Base-by-base conservation (phyloP, 2,888 invertebrate species). In the Pseudococcus longispinus region DNA sequence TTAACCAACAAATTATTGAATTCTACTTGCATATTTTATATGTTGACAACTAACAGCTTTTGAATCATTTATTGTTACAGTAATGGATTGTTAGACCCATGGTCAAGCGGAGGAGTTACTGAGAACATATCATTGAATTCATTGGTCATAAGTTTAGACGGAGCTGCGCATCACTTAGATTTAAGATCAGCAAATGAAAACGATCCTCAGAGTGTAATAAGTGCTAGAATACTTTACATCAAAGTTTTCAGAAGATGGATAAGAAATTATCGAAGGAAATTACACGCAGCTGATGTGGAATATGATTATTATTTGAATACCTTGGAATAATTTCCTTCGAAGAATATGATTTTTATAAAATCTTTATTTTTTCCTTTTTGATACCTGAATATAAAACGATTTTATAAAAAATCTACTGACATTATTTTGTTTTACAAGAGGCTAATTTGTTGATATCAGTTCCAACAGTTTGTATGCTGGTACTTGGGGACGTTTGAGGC, bases 161-260 rank as follows among this genome's bases (percentile, higher is more conserved):
- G 96, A 90, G 95, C 94, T 0, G 97, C 97, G 0, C 97, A 97
- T 91, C 97, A 97, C 90, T 91, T 96, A 87, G 97, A 97, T 91
- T 92, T 97, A 88, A 93, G 96, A 91, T 92, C 92, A 0, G 91
- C 92, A 46, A 93, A 94, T 90, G 90, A 92, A 0, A 90, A 91
- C 2, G 96, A 96, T 91, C 95, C 95, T 0, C 90, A 90, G n/a
- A 92, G 94, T 0, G 95, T 96, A 0, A 91, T 90, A 82, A 90
- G 91, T 88, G 94, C 95, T 0, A 92, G 96, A 82, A 90, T 92
- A 65, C 92, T 93, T 84, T 95, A 96, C 90, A 92, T 92, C 85
- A 90, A 91, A 18, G 92, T 92, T 88, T 95, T 96, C 88, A 90
- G 90, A 83, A 91, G 91, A 84, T 96, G 95, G 95, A 92, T 93